Conservation (phyloP, 2,888 invertebrate species). For the Nyleta sp. region DNA sequence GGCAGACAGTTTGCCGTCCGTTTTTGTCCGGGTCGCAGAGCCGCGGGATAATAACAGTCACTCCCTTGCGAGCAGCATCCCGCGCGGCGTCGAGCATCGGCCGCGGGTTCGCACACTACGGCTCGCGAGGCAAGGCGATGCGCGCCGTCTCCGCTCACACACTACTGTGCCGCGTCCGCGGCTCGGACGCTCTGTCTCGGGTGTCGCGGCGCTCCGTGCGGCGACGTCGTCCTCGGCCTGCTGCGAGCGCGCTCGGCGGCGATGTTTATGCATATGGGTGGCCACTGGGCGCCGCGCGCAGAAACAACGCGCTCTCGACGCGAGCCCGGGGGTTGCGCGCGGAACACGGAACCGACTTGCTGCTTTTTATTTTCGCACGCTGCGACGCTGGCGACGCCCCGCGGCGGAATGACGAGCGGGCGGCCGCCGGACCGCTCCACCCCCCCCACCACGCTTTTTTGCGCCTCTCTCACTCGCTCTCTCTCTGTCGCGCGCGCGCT, state of each 20-base stretch:
- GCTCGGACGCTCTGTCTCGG: constrained; percentile 14
- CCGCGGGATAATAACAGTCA: constrained; percentile 33
- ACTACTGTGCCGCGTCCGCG: constrained; percentile 22
- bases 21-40: constrained; percentile 16
- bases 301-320: constrained; percentile 31
- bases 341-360: constrained; percentile 26
- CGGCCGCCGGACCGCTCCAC: not conserved
- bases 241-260: constrained; percentile 28
- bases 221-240: constrained; percentile 25
- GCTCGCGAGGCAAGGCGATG: not conserved
- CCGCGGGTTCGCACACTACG: not conserved
- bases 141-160: too few species aligned
- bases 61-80: constrained; percentile 31
- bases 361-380: constrained; percentile 24
- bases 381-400: constrained; percentile 26
- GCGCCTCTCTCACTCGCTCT: not conserved
- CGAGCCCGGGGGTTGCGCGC: constrained; percentile 33
- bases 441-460: not conserved
- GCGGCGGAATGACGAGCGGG: constrained; percentile 5
- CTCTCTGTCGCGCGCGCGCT: not conserved
- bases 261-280: constrained; percentile 55
- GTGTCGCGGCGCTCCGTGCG: constrained; percentile 19
- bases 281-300: constrained; percentile 53
- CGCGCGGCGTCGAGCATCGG: constrained; percentile 36
- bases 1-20: constrained; percentile 3